Base-by-base conservation (phyloP, 2,888 invertebrate genomes). In the Dendrolimus pini region DNA sequence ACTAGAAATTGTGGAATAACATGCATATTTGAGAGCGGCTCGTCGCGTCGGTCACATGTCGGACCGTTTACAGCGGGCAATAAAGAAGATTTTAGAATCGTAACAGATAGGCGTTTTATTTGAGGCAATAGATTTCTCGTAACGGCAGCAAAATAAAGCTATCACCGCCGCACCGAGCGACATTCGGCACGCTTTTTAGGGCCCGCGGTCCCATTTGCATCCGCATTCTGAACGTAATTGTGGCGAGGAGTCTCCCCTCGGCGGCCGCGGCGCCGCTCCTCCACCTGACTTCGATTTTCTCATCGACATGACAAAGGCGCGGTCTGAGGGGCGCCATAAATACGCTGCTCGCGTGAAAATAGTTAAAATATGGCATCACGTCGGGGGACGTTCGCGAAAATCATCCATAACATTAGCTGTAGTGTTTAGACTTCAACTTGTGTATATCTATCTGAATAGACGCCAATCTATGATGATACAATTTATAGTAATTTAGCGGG, bases 301-400 rank as follows among this genome's bases (percentile, higher is more conserved):
- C 76, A 76, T 70, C 76, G 75, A 89, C 88, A 89, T 82, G 85
- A 87, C 83, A 89, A 89, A 89, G 87, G 89, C 88, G 88, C 86
- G 88, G 88, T 82, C 85, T 85, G 74, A 82, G 77, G 84, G 84
- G 84, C 68, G 83, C 86, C 83, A 89, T 89, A 88, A 86, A 87
- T 87, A 85, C 80, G 78, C 75, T 75, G 68, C 66, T 69, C 77
- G 79, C 81, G 82, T 82, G 83, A 82, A 84, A 85, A 85, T 85
- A 83, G 84, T 85, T 82, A 82, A 86, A 87, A 87, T 85, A 82
- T 78, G 74, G 70, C 68, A 68, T 61, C 73, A 64, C 62, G 63
- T 66, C 63, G 66, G 60, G 60, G 59, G 65, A 67, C 65, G 67
- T 18, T 56, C 12, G 8, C 9, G 6, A 47, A 47, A 47, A 47